A percentile compares a stretch with the other conserved stretches of the same genome.
Conservation (phyloP, 1,140 invertebrate genomes). For the Galleria mellonella region DNA sequence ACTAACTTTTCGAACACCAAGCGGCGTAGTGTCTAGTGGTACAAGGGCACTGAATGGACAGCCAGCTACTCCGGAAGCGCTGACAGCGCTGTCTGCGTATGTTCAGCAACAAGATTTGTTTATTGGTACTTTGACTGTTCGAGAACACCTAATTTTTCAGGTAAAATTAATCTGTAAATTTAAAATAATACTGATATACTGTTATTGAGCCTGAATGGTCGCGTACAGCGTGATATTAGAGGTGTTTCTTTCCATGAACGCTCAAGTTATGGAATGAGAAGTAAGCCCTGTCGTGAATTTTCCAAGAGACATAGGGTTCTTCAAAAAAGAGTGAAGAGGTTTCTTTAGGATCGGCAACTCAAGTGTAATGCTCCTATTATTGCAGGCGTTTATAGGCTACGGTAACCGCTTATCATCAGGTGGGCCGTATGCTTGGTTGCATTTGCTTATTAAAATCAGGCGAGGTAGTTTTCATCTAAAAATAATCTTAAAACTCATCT, state of each 20-base stretch:
- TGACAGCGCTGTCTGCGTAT: constrained; percentile 91
- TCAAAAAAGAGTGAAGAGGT: too few species aligned
- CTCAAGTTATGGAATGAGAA: too few species aligned
- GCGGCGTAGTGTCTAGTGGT: constrained; percentile 82
- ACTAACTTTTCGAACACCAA: constrained; percentile 85
- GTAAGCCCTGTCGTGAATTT: neutral
- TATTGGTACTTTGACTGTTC: constrained; percentile 92
- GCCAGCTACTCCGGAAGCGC: constrained; percentile 78
- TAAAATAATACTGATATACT: neutral
- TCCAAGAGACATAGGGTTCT: neutral
- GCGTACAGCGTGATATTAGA: too few species aligned
- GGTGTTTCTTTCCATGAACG: too few species aligned
- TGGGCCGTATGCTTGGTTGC: too few species aligned
- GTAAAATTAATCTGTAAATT: constrained; percentile 66
- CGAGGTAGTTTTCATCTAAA: too few species aligned
- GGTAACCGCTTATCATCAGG: too few species aligned
- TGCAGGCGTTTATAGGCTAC: too few species aligned
- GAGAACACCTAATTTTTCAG: constrained; percentile 92
- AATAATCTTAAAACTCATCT: too few species aligned
- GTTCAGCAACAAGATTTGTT: constrained; percentile 98
- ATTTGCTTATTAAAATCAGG: too few species aligned
- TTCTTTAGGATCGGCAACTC: too few species aligned
- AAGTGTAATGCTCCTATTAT: too few species aligned
- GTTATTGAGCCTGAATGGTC: neutral
- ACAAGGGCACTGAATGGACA: constrained; percentile 82